Percentiles rank a stretch among this genome's conserved stretches.
These are phyloP conservation scores for Cybosia mesomella DNA, from an alignment of 2,888 invertebrate genomes.

Conservation along the genomic window DNA sequence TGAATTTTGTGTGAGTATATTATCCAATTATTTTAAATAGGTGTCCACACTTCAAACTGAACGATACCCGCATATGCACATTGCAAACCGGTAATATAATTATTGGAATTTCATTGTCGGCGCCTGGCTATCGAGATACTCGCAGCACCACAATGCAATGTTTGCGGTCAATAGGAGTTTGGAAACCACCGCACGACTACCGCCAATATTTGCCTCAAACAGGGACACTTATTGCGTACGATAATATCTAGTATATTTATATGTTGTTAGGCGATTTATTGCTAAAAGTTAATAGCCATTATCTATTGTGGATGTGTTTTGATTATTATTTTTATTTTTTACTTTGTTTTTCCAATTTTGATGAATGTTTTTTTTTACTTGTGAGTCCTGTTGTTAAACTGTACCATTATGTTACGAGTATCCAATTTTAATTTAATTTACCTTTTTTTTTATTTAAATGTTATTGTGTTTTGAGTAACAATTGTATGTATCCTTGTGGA, in stretches of 20 bases:
- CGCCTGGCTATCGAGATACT: slow-evolving; percentile 54
- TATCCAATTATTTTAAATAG: slow-evolving; percentile 9
- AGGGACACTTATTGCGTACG: slow-evolving; percentile 57
- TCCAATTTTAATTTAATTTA: too few species aligned
- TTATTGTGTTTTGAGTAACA: too few species aligned
- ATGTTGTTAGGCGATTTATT: slow-evolving; percentile 22
- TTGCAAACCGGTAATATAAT: slow-evolving; percentile 59
- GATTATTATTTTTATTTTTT: too few species aligned
- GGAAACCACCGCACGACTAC: slow-evolving; percentile 55
- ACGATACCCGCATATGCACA: slow-evolving; percentile 49
- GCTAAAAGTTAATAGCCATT: too few species aligned
- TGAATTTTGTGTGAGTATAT: not conserved
- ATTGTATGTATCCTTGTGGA: too few species aligned
- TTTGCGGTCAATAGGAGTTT: slow-evolving; percentile 69
- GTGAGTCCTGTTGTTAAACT: too few species aligned
- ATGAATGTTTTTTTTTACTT: too few species aligned
- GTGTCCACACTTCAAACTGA: slow-evolving; percentile 26
- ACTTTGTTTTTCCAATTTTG: too few species aligned
- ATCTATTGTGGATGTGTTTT: too few species aligned
- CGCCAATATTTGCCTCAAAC: slow-evolving; percentile 63
- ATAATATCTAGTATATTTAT: slow-evolving; percentile 34
- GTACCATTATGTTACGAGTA: too few species aligned
- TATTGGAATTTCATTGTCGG: slow-evolving; percentile 67
- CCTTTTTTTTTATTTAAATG: too few species aligned
- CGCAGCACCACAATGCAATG: slow-evolving; percentile 60